Conservation (phyloP, 1,140 invertebrate genomes). For the Philaenus spumarius region DNA sequence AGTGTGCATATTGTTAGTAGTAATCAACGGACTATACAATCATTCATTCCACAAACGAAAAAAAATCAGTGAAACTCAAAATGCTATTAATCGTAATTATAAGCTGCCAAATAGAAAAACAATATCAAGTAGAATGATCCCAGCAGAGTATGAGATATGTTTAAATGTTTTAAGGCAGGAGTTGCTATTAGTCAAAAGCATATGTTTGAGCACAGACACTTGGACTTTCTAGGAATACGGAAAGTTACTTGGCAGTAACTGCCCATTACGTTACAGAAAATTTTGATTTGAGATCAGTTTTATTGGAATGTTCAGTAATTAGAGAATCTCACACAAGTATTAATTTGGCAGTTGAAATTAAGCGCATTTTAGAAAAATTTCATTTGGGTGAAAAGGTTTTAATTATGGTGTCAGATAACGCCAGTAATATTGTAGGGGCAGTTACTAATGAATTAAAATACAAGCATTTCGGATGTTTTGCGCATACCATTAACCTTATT, state of each 20-base stretch:
- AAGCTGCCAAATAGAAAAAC: background rate
- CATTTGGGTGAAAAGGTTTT: slow-evolving; percentile 19
- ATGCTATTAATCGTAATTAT: background rate
- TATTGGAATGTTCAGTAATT: background rate
- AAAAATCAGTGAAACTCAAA: background rate
- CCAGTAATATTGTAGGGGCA: slow-evolving; percentile 27
- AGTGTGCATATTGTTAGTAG: too few species aligned
- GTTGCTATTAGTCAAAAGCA: background rate
- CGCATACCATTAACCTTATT: slow-evolving; percentile 28
- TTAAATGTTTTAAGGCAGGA: background rate
- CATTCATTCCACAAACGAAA: background rate
- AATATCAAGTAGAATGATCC: background rate
- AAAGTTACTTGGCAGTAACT: background rate
- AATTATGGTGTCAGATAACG: slow-evolving; percentile 27
- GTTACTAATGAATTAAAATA: slow-evolving; percentile 20
- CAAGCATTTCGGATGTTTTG: slow-evolving; percentile 30
- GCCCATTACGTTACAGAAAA: too few species aligned
- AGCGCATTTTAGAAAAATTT: background rate
- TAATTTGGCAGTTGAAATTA: background rate
- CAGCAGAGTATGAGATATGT: background rate
- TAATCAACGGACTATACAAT: too few species aligned
- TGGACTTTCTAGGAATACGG: background rate
- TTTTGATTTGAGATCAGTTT: background rate
- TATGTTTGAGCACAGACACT: background rate
- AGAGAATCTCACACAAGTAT: background rate